Conservation (phyloP, 2,888 invertebrate species). For the Iselma pallidipennis region DNA sequence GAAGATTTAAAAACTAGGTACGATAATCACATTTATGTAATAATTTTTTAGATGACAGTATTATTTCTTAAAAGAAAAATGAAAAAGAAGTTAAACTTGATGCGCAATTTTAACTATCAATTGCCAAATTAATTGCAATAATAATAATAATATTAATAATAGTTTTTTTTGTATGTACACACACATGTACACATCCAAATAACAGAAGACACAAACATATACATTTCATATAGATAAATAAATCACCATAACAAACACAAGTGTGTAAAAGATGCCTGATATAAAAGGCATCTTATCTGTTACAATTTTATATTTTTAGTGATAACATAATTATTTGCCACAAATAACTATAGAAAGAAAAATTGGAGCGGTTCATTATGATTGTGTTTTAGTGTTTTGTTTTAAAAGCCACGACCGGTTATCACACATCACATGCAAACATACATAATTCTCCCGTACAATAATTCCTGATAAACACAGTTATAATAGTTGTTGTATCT, state of each 20-base stretch:
- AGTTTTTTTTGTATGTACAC: neutral
- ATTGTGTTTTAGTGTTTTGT: neutral
- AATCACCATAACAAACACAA: neutral
- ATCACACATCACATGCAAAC: neutral
- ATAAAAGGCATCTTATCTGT: neutral
- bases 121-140: neutral
- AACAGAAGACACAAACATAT: neutral
- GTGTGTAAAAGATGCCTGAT: too few relatives aligned
- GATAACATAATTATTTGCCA: neutral
- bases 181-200: too few relatives aligned
- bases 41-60: too few relatives aligned
- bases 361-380: too few relatives aligned
- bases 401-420: neutral
- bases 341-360: neutral
- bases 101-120: neutral
- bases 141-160: too few relatives aligned
- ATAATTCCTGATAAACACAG: neutral
- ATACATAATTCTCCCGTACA: too few relatives aligned
- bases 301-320: neutral
- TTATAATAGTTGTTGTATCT: too few relatives aligned
- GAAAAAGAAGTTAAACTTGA: neutral
- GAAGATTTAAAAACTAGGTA: neutral
- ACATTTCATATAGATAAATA: neutral
- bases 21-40: too few relatives aligned
- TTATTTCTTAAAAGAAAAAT: too few relatives aligned